Evolutionary conservation across 2,113 vertebrate species (phyloP).

Genomic region (Cyphomyrus discorhynchus): DNA sequence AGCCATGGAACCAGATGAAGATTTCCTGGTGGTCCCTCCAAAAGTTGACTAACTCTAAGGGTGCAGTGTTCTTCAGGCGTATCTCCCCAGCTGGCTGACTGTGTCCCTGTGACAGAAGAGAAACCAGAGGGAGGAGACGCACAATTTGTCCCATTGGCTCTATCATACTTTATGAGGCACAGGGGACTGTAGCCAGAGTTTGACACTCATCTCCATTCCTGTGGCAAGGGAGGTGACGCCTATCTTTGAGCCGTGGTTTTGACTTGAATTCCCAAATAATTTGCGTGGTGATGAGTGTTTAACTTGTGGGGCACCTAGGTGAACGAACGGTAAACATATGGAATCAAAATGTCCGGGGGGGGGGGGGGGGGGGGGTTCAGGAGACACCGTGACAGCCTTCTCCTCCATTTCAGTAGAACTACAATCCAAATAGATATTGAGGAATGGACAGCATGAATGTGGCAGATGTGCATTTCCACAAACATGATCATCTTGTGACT

Average conservation of each 20-base stretch:
- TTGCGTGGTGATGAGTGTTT: neutral
- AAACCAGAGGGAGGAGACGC: neutral
- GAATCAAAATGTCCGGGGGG: neutral
- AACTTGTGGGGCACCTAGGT: neutral
- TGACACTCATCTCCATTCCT: conserved; percentile 3
- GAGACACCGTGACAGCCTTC: neutral
- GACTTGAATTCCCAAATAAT: neutral
- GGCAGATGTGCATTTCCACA: conserved; percentile 4
- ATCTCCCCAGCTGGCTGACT: neutral
- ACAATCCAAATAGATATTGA: neutral
- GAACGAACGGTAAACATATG: neutral
- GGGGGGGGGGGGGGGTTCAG: too few relatives aligned
- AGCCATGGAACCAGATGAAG: neutral
- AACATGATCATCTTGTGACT: neutral
- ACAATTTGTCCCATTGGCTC: neutral
- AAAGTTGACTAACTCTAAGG: neutral
- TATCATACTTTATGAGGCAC: neutral
- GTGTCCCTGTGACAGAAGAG: neutral
- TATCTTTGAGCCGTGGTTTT: neutral
- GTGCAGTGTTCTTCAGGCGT: neutral
- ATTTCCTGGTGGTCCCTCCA: neutral
- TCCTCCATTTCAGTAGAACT: neutral
- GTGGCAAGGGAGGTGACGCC: neutral
- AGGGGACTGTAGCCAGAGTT: neutral
- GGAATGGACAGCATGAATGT: neutral